These are phyloP conservation scores for Alectura lathami DNA, from an alignment of 2,113 vertebrate species.

Conservation along the genomic window DNA sequence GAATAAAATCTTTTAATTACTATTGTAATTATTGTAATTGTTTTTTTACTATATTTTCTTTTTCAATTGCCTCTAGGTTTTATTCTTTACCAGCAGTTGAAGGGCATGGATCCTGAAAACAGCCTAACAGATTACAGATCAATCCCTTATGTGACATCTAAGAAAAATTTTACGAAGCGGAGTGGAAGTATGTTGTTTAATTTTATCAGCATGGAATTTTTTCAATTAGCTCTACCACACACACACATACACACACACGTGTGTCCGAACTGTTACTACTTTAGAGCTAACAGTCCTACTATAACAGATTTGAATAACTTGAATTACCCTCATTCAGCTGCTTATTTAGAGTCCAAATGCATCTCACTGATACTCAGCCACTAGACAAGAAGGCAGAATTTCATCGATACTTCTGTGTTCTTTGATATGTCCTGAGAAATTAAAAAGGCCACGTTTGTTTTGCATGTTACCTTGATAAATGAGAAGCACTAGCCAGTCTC, in stretches of 20 bases:
- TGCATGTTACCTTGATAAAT: background rate
- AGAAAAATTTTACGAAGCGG: background rate
- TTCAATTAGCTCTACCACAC: background rate
- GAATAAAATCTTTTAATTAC: background rate
- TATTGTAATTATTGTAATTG: background rate
- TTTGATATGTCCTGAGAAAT: background rate
- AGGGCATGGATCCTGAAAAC: background rate
- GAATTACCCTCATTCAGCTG: background rate
- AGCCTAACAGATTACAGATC: background rate
- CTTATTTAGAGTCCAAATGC: background rate
- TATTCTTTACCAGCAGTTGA: background rate
- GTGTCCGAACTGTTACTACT: background rate
- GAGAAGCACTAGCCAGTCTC: background rate
- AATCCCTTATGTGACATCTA: background rate
- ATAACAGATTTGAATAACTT: background rate
- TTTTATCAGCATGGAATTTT: background rate
- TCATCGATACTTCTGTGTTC: background rate
- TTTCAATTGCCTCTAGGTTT: background rate
- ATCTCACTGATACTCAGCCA: background rate
- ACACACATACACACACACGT: background rate
- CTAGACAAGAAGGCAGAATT: background rate
- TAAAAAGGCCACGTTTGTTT: background rate
- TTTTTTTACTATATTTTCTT: background rate
- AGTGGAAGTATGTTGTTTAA: background rate
- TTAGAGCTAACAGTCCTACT: background rate